Evolutionary conservation across 2,113 vertebrate genomes (phyloP), one percentile per base, ranked within the genome.

Genomic region (Myotis yumanensis): DNA sequence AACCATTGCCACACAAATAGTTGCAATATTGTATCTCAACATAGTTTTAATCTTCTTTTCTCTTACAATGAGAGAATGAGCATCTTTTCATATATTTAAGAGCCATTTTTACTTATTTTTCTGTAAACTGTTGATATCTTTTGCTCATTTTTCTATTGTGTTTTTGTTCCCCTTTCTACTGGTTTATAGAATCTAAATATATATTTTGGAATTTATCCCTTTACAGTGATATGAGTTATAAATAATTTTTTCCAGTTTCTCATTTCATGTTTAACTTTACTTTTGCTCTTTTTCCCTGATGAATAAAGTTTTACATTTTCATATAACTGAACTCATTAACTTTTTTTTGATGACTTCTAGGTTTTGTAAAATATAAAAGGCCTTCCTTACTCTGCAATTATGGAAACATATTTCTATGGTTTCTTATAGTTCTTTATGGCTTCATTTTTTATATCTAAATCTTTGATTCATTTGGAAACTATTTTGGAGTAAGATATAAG

Each of bases 281-380:
- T 57, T 80, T 46, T 79, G 30, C 3, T 89, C 9, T 92, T 62
- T 77, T 79, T 3, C 2, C 16, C 43, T 35, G 10, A 92, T 84
- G 37, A 64, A 73, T 54, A 88, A 12, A 35, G n/a, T 77, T 85
- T 5, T 20, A 88, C 77, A 75, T 59, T 69, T 92, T 86, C n/a
- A 68, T 23, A 62, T 23, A 40, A 43, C 54, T 16, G 76, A 93
- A 80, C 23, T 86, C 15, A 68, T 93, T 90, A 83, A 73, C 57
- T 57, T 85, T 93, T 83, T 40, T 64, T 85, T 46, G 28, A 81
- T 43, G 9, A 30, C 4, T 30, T 86, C 48, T 76, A 48, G 12
- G 16, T 93, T 79, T 89, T 89, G 4, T 85, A 95, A 95, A 89
- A 83, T 57, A n/a, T 69, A n/a, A 92, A 92, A 89, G 43, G 35